Percentiles rank a stretch among this genome's conserved stretches.
phyloP scores from a whole-genome alignment of 2,113 vertebrate species.

The Otus sunia region DNA sequence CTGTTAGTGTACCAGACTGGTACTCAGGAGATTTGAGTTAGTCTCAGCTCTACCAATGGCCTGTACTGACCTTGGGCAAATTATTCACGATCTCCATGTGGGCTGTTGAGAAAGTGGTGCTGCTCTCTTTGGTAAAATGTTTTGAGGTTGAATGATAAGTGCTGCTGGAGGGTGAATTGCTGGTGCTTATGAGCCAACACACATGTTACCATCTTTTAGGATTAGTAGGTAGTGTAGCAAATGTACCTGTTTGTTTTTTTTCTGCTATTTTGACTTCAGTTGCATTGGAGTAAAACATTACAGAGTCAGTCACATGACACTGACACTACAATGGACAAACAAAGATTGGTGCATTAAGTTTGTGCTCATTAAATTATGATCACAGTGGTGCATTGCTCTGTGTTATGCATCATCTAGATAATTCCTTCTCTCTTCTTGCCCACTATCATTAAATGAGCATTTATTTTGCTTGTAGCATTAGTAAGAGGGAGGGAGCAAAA shows the following conservation, averaged over 20 bases:
- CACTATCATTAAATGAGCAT: background rate
- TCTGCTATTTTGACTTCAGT: background rate
- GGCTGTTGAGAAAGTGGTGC: background rate
- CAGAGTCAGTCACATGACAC: background rate
- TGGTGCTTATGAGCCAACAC: background rate
- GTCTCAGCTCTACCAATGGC: background rate
- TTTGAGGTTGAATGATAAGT: background rate
- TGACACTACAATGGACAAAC: background rate
- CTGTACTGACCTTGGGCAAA: background rate
- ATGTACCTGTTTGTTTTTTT: background rate
- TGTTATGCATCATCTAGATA: background rate
- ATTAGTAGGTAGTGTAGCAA: background rate
- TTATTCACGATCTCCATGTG: background rate
- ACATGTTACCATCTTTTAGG: background rate
- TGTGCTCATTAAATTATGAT: background rate
- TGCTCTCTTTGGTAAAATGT: background rate
- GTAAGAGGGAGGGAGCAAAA: background rate
- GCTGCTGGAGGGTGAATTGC: background rate
- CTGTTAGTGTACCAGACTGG: background rate
- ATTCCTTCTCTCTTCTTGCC: background rate
- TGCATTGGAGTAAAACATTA: background rate
- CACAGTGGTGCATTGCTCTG: background rate
- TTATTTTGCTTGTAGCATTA: background rate
- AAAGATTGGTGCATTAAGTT: background rate
- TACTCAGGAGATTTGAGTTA: background rate